These are phyloP conservation scores for Cheiracanthium punctorium DNA, from an alignment of 2,888 invertebrate species.

Conservation along the genomic window DNA sequence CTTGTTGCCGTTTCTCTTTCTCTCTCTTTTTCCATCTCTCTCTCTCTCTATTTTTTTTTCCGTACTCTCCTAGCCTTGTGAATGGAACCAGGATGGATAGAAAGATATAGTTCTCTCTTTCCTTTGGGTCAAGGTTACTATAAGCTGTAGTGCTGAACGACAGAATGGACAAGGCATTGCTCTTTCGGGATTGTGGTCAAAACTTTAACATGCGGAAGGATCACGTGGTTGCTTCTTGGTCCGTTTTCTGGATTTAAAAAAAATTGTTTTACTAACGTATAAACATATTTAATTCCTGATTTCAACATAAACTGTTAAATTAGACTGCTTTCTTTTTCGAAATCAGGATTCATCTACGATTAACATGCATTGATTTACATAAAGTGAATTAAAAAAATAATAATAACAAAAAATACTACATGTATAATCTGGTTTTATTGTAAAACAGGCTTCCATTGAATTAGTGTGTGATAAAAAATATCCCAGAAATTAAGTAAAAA, in stretches of 20 bases:
- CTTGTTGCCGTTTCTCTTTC: conserved; percentile 28
- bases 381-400: too few relatives aligned
- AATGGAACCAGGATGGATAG: conserved; percentile 48
- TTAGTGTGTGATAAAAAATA: too few relatives aligned
- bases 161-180: conserved; percentile 22
- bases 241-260: not conserved
- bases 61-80: conserved; percentile 34
- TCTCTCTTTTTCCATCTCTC: conserved; percentile 18
- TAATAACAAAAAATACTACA: too few relatives aligned
- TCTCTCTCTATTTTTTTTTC: not conserved
- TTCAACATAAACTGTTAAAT: too few relatives aligned
- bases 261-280: too few relatives aligned
- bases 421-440: too few relatives aligned
- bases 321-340: too few relatives aligned
- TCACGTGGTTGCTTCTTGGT: conserved; percentile 42
- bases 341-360: too few relatives aligned
- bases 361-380: too few relatives aligned
- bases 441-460: too few relatives aligned
- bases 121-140: conserved; percentile 62
- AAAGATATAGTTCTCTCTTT: conserved; percentile 46
- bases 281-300: too few relatives aligned
- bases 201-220: not conserved
- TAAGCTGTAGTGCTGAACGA: conserved; percentile 34
- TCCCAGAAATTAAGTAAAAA: too few relatives aligned
- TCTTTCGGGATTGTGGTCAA: conserved; percentile 39